Base-by-base conservation (phyloP, 2,888 invertebrate species). In the Cryptocheilus praepositus region DNA sequence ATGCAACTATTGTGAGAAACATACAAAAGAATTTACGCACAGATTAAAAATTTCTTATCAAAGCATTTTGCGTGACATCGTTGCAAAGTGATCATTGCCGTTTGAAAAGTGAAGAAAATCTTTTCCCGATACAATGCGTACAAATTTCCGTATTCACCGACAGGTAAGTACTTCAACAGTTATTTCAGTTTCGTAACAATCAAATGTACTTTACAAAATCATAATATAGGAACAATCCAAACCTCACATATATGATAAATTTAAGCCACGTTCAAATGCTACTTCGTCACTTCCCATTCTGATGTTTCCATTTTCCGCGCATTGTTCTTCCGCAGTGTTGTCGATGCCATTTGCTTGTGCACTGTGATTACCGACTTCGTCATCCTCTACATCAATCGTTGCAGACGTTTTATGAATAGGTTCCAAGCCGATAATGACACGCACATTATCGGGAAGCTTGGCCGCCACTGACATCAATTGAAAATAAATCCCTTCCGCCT, bases 401-500 rank as follows among this genome's bases (percentile, higher is more conserved):
- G 77, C 76, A 25, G 74, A 66, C 5, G 77, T 65, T 59, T 78
- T 81, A 44, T 83, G 77, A 4, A 91, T 78, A 0, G 91, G 89
- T 58, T 91, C 89, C 8, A 95, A 89, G 0, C 95, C 96, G 55
- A 96, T 91, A 70, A 95, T 93, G 0, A 91, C 87, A 61, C 95
- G 90, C 60, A 96, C 92, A 71, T 92, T 91, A 85, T 95, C 93
- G 0, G 94, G 93, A 61, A 96, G 89, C 79, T 93, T 92, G 0
- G 92, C 92, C 0, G 94, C 92, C 0, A 89, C 88, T 15, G 92
- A 91, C 76, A 93, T 92, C 0, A 99, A 91, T 89, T 99, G 98
- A 80, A 95, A 92, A 89, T 94, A 98, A 79, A 99, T 97, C 8
- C 95, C 96, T 89, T 99, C 98, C 0, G 98, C 98, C 69, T 93